Base-by-base conservation (phyloP, 2,888 invertebrate genomes). In the Spisula solida region DNA sequence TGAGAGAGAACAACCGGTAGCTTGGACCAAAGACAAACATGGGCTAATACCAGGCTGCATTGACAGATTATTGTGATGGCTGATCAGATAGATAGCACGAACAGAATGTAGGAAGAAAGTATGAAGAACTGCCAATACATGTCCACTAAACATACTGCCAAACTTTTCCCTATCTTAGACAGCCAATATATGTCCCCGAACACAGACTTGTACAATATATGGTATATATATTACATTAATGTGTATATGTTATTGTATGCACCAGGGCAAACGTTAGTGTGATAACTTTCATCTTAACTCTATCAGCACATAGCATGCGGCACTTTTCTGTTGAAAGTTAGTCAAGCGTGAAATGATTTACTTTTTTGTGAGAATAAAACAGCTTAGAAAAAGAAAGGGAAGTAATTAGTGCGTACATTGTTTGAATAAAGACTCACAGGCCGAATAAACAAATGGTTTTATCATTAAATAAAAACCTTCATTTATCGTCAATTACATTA, bases 261-360 rank as follows among this genome's bases (percentile, higher is more conserved):
- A 20, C 60, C 20, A 25, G 25, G 51, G 16, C 51, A 66, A 66
- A 66, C n/a, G n/a, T 66, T 66, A 25, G 25, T 25, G 60, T 25
- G 60, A 66, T 66, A 66, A 25, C 60, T 66, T 56, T 56, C 56
- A 56, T 56, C 56, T 56, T n/a, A 56, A 55, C 2, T 55, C 14
- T 55, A 18, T 55, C 18, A 51, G 51, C 60, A 66, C 25, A 66
- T 10, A 25, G 0, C 60, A 66, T 12, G n/a, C 60, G 25, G 60
- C 60, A 78, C 82, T 78, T 31, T 79, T 34, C 84, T 84, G 84
- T 84, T 81, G 86, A 81, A 56, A 34, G 14, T 20, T 80, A 84
- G 70, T 25, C 29, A 89, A 80, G 86, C 86, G 81, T 86, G 86
- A 81, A 89, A 89, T 89, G 75, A 86, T 89, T 86, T 86, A 75